Conservation (phyloP, 2,113 vertebrate species). For the Progne subis region DNA sequence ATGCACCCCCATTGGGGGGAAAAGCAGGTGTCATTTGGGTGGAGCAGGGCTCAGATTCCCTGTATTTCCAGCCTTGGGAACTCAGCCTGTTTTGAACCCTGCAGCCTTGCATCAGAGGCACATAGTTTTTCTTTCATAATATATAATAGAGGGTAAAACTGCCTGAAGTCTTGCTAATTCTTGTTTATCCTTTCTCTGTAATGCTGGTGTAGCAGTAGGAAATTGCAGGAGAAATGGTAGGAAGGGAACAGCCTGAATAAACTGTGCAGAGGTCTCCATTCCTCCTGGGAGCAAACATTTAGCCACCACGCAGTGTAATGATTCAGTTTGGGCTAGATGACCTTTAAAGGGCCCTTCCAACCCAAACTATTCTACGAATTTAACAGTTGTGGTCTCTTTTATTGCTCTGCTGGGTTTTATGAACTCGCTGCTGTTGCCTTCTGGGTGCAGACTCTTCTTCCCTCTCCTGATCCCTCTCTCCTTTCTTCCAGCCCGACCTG, state of each 20-base stretch:
- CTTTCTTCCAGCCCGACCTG: conserved; percentile 86
- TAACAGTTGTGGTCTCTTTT: not conserved
- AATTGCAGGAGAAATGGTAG: not conserved
- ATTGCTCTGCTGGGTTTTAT: not conserved
- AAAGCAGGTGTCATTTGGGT: not conserved
- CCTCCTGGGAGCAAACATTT: not conserved
- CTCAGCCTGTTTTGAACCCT: not conserved
- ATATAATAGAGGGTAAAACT: not conserved
- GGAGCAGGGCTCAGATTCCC: not conserved
- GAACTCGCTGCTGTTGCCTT: not conserved
- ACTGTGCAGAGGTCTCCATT: not conserved
- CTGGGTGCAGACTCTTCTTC: fast-evolving
- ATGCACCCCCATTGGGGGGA: not conserved
- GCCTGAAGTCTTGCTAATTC: not conserved
- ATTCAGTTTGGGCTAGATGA: not conserved
- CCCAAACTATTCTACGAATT: not conserved
- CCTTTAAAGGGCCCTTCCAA: not conserved
- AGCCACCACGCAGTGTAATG: not conserved
- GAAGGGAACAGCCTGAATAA: not conserved
- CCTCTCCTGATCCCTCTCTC: not conserved
- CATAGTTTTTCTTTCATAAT: not conserved
- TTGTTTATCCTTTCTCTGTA: not conserved
- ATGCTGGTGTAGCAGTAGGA: not conserved
- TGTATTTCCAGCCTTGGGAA: conserved; percentile 9
- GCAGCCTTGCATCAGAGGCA: not conserved